Evolutionary conservation across 2,797 vertebrate species (phyloP), one percentile per base, ranked within the genome.

Genomic region (Crypturellus tataupa): DNA sequence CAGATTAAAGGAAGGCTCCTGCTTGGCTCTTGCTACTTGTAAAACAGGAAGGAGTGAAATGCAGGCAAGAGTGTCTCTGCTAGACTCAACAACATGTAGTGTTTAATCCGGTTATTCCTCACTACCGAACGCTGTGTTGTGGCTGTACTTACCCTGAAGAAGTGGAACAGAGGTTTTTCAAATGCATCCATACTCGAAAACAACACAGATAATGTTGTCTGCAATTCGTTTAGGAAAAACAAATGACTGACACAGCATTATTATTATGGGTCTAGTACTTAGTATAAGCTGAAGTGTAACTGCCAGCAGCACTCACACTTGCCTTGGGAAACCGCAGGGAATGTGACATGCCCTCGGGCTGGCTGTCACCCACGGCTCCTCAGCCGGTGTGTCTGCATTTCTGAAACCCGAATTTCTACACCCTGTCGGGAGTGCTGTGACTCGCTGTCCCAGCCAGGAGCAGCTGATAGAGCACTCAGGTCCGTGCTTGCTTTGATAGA

Each of bases 211-310:
- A 21, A 21, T 6, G 14, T 12, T 1, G 7, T 6, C 39, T 85
- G 44, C 47, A 31, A 13, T 59, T 79, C 55, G 25, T 42, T 65
- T 29, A 53, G 44, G 33, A 67, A 77, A 72, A 94, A 37, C 0
- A 0, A 67, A 35, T 6, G n/a, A 59, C 46, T 64, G 47, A 49
- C 20, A 62, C 42, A 47, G 27, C 23, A 31, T 27, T 56, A 72
- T n/a, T 31, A 25, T 65, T 35, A 39, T 2, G 18, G 33, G 7
- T 65, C 84, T 73, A 31, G 20, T 27, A 51, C n/a, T 82, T 72
- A 1, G 0, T 19, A 11, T 53, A 49, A 63, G 20, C 13, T 1
- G 2, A 65, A 84, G 42, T 5, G 25, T 23, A 27, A 75, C 1
- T 47, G 59, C 37, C 72, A 80, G 33, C n/a, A 64, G 68, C 27